Evolutionary conservation across 2,888 invertebrate genomes (phyloP), one percentile per base, ranked within the genome.

Genomic region (Lathronympha strigana): DNA sequence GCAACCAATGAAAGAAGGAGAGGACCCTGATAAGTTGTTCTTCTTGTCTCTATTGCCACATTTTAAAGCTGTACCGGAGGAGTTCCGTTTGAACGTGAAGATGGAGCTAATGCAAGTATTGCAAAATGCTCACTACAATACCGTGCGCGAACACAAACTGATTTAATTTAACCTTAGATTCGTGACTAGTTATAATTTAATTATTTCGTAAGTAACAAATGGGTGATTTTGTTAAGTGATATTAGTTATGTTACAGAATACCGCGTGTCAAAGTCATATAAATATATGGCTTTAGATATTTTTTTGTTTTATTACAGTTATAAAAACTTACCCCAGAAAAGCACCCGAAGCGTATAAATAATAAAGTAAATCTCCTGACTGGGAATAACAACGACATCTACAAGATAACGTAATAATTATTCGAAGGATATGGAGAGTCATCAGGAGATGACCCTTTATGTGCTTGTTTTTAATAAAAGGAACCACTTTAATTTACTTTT

Each of bases 61-160:
- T 75, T 72, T 92, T 31, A 90, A 86, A 69, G 76, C 85, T 0
- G 80, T 92, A 66, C 91, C 91, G 0, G 90, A 91, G 38, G 82
- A 86, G 51, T 77, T 76, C 54, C 77, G 86, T 1, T 71, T 92
- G 4, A 87, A 86, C 43, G 87, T 83, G 8, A 91, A 92, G 77
- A 84, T 92, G 83, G 88, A 91, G 64, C 69, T 92, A 57, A 87
- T 92, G 90, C 86, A 88, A 69, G 90, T 92, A 19, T 71, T 92
- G 40, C 78, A 84, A 61, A 89, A 87, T 66, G 89, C 88, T 0
- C 84, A 83, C 67, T 83, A 79, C 55, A 79, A 73, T 68, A 71
- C 77, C 4, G 69, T 69, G 31, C 76, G 76, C n/a, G 77, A 81
- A 1, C 80, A 82, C 71, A 86, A 84, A 68, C 61, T 80, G 54